phyloP scores from a whole-genome alignment of 2,888 invertebrate species.

The Rhagonycha lutea region DNA sequence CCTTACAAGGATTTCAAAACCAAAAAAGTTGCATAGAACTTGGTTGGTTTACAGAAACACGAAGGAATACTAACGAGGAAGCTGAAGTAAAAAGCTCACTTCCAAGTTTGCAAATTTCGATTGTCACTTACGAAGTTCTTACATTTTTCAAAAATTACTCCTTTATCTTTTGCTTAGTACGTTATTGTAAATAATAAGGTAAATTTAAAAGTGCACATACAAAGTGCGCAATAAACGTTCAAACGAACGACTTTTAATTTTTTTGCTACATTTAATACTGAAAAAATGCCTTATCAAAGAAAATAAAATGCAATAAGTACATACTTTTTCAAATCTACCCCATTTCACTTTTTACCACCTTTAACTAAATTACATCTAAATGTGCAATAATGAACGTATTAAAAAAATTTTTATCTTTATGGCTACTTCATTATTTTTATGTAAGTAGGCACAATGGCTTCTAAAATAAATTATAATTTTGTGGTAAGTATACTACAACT shows the following conservation, averaged over 20 bases:
- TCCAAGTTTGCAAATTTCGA: neutral
- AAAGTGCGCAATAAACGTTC: neutral
- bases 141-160: neutral
- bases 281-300: conserved; percentile 42
- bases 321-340: conserved; percentile 40
- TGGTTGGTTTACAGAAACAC: neutral
- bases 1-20: neutral
- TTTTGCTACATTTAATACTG: conserved; percentile 46
- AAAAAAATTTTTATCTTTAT: conserved; percentile 27
- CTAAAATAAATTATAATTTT: neutral
- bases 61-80: neutral
- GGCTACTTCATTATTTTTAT: conserved; percentile 23
- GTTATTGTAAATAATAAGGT: neutral
- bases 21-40: neutral
- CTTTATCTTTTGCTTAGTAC: neutral
- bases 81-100: neutral
- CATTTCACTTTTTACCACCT: conserved; percentile 33
- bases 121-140: neutral
- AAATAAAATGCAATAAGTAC: conserved; percentile 37
- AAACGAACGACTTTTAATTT: conserved; percentile 29
- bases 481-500: too few species aligned
- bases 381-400: conserved; percentile 31
- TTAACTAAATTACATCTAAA: conserved; percentile 32
- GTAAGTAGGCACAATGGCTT: neutral
- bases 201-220: neutral